Evolutionary conservation across 2,113 vertebrate species (phyloP).

Genomic region (Dascyllus trimaculatus): DNA sequence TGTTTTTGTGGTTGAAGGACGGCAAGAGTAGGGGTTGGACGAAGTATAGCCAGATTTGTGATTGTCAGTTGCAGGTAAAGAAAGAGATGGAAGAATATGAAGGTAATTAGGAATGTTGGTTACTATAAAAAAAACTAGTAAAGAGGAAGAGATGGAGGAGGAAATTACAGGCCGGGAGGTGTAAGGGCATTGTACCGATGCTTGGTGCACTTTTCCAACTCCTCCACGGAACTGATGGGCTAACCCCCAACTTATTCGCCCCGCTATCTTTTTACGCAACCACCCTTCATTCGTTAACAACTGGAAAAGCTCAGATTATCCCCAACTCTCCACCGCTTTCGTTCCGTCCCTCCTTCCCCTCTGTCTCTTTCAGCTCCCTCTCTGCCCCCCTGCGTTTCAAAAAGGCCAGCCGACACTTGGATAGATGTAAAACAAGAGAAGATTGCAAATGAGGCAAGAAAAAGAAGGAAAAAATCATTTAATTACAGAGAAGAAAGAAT

Average conservation of each 20-base stretch:
- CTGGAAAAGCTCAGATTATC: conserved; percentile 41
- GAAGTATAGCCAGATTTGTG: neutral
- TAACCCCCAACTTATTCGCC: conserved; percentile 18
- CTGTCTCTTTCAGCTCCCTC: conserved; percentile 12
- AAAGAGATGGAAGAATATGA: conserved; percentile 34
- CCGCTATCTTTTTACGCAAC: conserved; percentile 9
- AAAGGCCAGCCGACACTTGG: neutral
- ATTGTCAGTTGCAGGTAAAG: conserved; percentile 24
- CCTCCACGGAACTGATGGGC: conserved; percentile 1
- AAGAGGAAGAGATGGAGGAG: neutral
- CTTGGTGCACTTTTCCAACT: neutral
- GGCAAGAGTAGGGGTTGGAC: neutral
- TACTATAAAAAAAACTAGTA: conserved; percentile 27
- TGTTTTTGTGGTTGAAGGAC: neutral
- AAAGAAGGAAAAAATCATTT: conserved; percentile 20
- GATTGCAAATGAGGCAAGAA: conserved; percentile 42
- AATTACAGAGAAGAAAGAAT: conserved; percentile 44
- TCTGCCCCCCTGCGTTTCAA: conserved; percentile 10
- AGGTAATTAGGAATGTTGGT: conserved; percentile 34
- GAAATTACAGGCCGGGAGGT: neutral
- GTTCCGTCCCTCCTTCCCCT: conserved; percentile 11
- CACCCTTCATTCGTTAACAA: conserved; percentile 47
- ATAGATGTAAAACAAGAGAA: conserved; percentile 38
- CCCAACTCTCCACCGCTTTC: conserved; percentile 36
- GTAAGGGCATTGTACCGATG: neutral